A percentile compares a stretch with the other conserved stretches of the same genome.
Evolutionary conservation across 2,797 vertebrate species (phyloP).

Genomic region (Pantherophis vulpinus): DNA sequence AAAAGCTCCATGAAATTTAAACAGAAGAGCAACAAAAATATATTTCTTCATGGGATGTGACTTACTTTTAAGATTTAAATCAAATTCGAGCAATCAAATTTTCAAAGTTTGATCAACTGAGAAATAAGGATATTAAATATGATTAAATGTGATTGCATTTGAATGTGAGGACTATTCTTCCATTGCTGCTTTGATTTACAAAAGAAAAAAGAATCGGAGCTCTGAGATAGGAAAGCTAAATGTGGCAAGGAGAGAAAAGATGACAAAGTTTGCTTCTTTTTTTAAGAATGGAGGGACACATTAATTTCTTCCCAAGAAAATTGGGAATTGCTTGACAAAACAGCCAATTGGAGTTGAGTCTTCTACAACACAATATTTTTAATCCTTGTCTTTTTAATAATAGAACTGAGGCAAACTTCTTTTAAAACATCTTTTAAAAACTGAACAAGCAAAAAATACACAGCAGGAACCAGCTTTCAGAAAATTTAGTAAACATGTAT

Average conservation of each 20-base stretch:
- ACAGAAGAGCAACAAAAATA: conserved; percentile 57
- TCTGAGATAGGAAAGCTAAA: conserved; percentile 77
- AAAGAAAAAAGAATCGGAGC: conserved; percentile 74
- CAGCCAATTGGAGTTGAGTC: conserved; percentile 39
- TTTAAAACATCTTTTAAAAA: not conserved
- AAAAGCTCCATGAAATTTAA: conserved; percentile 27
- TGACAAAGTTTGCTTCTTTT: conserved; percentile 49
- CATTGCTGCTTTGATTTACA: conserved; percentile 81
- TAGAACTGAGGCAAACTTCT: not conserved
- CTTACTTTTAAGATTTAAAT: conserved; percentile 69
- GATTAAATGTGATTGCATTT: conserved; percentile 80
- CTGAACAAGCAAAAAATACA: conserved; percentile 26
- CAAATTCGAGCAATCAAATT: conserved; percentile 69
- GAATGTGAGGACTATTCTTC: conserved; percentile 77
- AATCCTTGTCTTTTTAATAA: conserved; percentile 52
- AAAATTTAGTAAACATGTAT: conserved; percentile 34
- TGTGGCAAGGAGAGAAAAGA: conserved; percentile 59
- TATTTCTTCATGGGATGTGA: conserved; percentile 58
- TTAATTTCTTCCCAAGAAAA: conserved; percentile 50
- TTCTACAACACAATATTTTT: conserved; percentile 46
- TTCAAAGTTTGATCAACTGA: conserved; percentile 81
- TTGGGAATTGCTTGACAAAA: conserved; percentile 22
- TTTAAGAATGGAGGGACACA: conserved; percentile 13
- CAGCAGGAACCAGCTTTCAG: not conserved
- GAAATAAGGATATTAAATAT: conserved; percentile 82